A percentile compares a stretch with the other conserved stretches of the same genome.
These are phyloP conservation scores for Azemiops feae DNA, from an alignment of 2,113 vertebrate species.

Conservation along the genomic window DNA sequence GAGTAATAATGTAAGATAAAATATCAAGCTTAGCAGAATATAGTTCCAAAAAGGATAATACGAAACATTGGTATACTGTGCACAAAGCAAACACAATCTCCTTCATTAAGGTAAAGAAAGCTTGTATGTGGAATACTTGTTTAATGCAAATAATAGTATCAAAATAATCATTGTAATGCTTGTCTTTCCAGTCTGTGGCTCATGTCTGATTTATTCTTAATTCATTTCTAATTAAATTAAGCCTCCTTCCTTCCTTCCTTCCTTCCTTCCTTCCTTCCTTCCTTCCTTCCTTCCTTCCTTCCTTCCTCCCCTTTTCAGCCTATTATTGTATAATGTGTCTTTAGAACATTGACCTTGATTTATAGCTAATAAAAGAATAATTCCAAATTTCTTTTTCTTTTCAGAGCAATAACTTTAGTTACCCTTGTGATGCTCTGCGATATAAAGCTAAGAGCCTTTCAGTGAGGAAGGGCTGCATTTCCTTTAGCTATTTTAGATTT, in stretches of 20 bases:
- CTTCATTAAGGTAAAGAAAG: neutral
- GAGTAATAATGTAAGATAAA: neutral
- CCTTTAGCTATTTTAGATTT: neutral
- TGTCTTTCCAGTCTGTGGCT: neutral
- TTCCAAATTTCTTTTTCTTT: neutral
- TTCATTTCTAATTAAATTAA: neutral
- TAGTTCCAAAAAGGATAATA: neutral
- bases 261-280: neutral
- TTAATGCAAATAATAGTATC: neutral
- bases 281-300: neutral
- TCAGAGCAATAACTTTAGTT: neutral
- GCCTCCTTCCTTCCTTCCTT: neutral
- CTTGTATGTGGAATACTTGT: neutral
- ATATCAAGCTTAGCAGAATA: neutral
- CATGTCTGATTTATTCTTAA: neutral
- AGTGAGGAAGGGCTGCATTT: neutral
- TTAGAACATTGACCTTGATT: neutral
- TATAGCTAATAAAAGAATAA: neutral
- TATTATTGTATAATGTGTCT: too few relatives aligned
- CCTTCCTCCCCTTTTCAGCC: neutral
- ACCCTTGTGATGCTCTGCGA: neutral
- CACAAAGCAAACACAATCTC: neutral
- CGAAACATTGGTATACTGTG: neutral
- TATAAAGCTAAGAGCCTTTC: neutral
- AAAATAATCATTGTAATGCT: neutral